A percentile compares a stretch with the other conserved stretches of the same genome.
phyloP scores from a whole-genome alignment of 2,888 invertebrate genomes.

The Ecdyonurus torrentis region DNA sequence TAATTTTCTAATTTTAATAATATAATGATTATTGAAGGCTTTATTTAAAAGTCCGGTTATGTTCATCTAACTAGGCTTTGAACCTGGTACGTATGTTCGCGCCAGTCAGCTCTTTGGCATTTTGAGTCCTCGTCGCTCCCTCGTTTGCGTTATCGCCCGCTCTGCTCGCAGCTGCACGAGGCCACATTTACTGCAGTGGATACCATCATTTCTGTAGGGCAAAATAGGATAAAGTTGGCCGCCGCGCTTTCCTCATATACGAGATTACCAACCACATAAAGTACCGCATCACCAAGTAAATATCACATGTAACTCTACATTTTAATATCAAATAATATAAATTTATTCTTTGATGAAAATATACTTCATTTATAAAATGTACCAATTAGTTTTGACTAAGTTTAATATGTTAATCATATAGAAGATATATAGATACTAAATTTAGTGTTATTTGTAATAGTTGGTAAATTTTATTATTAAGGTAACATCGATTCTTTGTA shows the following conservation, averaged over 20 bases:
- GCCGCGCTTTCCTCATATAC: not conserved
- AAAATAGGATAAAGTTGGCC: not conserved
- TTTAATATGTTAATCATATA: not conserved
- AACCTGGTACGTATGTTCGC: not conserved
- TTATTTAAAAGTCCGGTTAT: no score
- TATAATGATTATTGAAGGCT: no score
- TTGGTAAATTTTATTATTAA: not conserved
- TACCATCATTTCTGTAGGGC: not conserved
- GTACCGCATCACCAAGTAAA: not conserved
- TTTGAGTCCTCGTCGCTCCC: not conserved
- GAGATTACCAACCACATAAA: not conserved
- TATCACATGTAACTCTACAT: no score
- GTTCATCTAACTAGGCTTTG: not conserved
- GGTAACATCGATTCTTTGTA: not conserved
- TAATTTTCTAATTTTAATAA: no score
- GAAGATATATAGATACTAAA: not conserved
- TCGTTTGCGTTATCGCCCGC: conserved; percentile 1
- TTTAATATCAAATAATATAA: no score
- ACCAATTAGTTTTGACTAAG: not conserved
- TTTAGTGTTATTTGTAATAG: not conserved
- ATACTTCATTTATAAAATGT: not conserved
- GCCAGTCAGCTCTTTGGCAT: conserved; percentile 2
- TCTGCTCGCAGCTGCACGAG: not conserved
- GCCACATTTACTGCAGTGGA: not conserved
- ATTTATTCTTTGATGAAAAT: no score